These are phyloP conservation scores for Yasuhikotakia modesta DNA, from an alignment of 2,797 vertebrate genomes.

Conservation along the genomic window DNA sequence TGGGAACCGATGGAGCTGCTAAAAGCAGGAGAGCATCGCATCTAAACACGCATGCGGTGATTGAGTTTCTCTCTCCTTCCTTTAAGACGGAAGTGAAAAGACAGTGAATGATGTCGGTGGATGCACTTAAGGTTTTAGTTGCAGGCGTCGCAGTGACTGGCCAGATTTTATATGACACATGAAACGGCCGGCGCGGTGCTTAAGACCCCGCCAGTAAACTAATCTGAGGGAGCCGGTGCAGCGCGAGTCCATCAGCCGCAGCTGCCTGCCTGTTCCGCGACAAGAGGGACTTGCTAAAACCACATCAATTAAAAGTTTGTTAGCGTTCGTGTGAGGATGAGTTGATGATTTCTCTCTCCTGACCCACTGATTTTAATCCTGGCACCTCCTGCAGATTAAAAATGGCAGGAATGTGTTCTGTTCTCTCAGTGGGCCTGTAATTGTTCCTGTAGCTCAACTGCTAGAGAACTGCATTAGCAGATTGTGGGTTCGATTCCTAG, in stretches of 20 bases:
- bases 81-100: conserved; percentile 85
- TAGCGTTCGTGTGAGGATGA: conserved; percentile 74
- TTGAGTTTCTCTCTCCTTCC: conserved; percentile 83
- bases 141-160: conserved; percentile 89
- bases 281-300: conserved; percentile 77
- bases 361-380: conserved; percentile 75
- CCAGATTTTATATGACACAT: conserved; percentile 87
- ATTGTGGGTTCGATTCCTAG: no score
- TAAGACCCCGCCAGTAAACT: conserved; percentile 66
- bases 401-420: not conserved
- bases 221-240: conserved; percentile 52
- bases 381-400: not conserved
- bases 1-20: conserved; percentile 69
- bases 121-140: conserved; percentile 96
- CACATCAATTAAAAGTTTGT: conserved; percentile 84
- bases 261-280: conserved; percentile 80
- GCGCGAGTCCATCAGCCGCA: conserved; percentile 72
- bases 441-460: no score
- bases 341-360: conserved; percentile 77
- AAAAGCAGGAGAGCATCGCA: conserved; percentile 70
- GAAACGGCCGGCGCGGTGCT: conserved; percentile 86
- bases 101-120: conserved; percentile 84
- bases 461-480: no score
- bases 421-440: not conserved
- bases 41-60: conserved; percentile 75